Evolutionary conservation across 1,140 invertebrate species (phyloP).

Genomic region (Drosophila melanogaster): DNA sequence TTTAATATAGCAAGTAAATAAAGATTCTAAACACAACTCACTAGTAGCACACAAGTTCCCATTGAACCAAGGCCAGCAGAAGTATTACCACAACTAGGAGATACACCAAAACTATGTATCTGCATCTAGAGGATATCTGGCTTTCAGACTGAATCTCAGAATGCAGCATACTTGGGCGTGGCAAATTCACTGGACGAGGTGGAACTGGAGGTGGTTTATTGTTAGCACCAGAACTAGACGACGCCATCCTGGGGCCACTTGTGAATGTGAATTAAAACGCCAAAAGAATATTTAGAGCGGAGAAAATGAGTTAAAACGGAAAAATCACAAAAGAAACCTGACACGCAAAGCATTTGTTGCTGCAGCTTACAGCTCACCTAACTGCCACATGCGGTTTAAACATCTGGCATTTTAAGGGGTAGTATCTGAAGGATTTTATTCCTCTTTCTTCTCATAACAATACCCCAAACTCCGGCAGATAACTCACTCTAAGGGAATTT

Average conservation of each 20-base stretch:
- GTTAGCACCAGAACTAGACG: background rate
- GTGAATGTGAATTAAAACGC: constrained; percentile 13
- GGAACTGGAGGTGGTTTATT: background rate
- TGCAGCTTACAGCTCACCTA: constrained; percentile 26
- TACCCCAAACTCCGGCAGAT: constrained; percentile 16
- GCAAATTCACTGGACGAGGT: background rate
- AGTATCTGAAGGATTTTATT: constrained; percentile 41
- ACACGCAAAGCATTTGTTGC: constrained; percentile 53
- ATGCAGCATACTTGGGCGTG: constrained; percentile 5
- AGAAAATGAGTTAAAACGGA: constrained; percentile 20
- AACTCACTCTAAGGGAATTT: constrained; percentile 41
- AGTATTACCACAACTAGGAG: background rate
- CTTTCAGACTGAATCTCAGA: background rate
- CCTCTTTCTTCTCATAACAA: constrained; percentile 63
- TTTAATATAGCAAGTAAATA: background rate
- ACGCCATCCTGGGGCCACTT: constrained; percentile 3
- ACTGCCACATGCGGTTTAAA: constrained; percentile 14
- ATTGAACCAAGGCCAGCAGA: constrained; percentile 21
- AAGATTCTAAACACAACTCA: background rate
- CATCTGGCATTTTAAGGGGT: constrained; percentile 48
- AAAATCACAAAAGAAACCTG: constrained; percentile 29
- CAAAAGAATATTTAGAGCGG: constrained; percentile 20
- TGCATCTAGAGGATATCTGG: background rate
- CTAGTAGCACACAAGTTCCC: constrained; percentile 14
- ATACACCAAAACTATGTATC: constrained; percentile 22